These are phyloP conservation scores for Orientallactaga sibirica DNA, from an alignment of 2,797 vertebrate genomes.

Conservation along the genomic window DNA sequence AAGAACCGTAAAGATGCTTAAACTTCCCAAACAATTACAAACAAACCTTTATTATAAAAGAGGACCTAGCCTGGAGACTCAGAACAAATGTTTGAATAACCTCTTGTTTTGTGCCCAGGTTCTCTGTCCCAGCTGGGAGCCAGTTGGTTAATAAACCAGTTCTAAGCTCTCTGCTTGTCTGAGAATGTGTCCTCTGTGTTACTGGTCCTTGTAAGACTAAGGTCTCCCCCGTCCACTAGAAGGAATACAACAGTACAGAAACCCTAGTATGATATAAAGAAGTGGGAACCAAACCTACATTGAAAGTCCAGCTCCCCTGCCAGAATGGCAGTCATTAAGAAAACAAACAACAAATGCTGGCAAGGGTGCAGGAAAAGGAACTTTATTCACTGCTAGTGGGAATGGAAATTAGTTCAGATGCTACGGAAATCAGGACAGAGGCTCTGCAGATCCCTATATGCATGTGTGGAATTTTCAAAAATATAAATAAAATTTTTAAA, in stretches of 20 bases:
- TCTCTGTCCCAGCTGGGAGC: not conserved
- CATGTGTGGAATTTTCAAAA: no score
- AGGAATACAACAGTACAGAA: constrained; percentile 27
- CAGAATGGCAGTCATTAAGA: not conserved
- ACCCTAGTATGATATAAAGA: not conserved
- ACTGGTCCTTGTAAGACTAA: constrained; percentile 24
- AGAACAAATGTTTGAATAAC: not conserved
- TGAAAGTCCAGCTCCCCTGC: not conserved
- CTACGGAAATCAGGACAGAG: not conserved
- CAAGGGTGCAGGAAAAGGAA: not conserved
- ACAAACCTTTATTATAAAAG: not conserved
- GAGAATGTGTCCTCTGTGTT: not conserved
- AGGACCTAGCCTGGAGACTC: not conserved
- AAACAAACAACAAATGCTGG: not conserved
- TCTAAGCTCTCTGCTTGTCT: not conserved
- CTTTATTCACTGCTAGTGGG: not conserved
- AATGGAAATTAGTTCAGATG: not conserved
- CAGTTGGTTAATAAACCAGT: not conserved
- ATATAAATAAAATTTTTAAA: no score
- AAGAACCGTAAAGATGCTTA: no score
- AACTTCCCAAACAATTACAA: not conserved
- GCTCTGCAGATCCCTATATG: no score
- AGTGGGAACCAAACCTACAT: not conserved
- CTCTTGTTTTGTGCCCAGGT: not conserved
- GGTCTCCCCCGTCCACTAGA: not conserved